Percentiles rank a stretch among this genome's conserved stretches.
These are phyloP conservation scores for Thinocorus orbignyianus DNA, from an alignment of 2,113 vertebrate genomes.

Conservation along the genomic window DNA sequence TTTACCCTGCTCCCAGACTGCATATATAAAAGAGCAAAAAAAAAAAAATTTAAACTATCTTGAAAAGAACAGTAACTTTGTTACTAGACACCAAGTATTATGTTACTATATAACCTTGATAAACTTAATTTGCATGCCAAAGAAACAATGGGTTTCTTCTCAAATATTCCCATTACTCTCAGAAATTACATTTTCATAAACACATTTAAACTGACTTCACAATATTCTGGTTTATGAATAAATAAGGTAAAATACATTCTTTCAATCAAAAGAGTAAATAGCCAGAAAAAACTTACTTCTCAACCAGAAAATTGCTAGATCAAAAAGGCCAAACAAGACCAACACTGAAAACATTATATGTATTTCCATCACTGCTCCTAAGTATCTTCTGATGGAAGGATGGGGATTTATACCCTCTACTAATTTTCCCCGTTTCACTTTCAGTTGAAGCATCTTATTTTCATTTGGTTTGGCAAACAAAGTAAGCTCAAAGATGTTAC, in stretches of 20 bases:
- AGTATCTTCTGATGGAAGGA: background rate
- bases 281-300: background rate
- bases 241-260: background rate
- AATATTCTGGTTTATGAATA: background rate
- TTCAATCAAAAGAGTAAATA: background rate
- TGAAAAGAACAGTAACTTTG: background rate
- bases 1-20: background rate
- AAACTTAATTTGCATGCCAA: background rate
- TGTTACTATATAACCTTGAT: background rate
- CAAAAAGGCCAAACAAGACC: background rate
- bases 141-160: background rate
- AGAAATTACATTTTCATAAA: background rate
- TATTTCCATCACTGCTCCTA: background rate
- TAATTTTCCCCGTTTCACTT: background rate
- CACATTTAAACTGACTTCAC: background rate
- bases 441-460: background rate
- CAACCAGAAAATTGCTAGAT: background rate
- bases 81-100: background rate
- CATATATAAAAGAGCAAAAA: background rate
- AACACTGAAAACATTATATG: background rate
- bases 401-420: background rate
- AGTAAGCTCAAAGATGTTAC: background rate
- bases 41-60: background rate
- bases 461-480: background rate
- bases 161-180: background rate